Evolutionary conservation across 2,797 vertebrate genomes (phyloP), one percentile per base, ranked within the genome.

Genomic region (Danio choprae): DNA sequence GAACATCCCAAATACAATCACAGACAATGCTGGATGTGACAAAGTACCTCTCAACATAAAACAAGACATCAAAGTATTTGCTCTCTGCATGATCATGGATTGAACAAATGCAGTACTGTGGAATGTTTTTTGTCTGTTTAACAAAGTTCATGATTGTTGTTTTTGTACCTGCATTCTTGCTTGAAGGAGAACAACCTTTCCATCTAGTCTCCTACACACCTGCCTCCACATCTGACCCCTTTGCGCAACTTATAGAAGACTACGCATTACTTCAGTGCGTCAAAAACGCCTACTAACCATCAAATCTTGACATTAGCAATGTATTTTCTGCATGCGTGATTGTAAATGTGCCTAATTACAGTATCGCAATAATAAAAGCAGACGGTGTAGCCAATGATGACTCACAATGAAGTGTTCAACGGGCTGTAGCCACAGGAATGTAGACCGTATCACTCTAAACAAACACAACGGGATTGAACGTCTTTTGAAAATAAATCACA

Each of bases 331-430:
- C 69, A 53, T 59, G 51, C 20, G 40, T 72, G 18, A 22, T 43
- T 20, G 68, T 65, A 59, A 16, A 12, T 43, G n/a, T 46, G 69
- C 40, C 41, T 74, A 82, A 82, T 78, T 79, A 82, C 71, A 59
- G 60, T 60, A 74, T 67, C 4, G 4, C 56, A n/a, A 18, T 36
- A 53, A 71, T 62, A 71, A 79, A 50, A 6, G 36, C 67, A 46
- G 41, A 60, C 36, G 3, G 51, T 56, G 44, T n/a, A 64, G 74
- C 15, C 1, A 5, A 6, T 7, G 5, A 22, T 79, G 62, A 82
- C 29, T 78, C 62, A 77, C 51, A 64, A 59, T 46, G 56, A 72
- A 70, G 22, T 51, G 22, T 48, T 77, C 44, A 67, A 50, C n/a
- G 4, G 44, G 6, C 60, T 55, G 18, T 59, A 51, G 68, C 68